Evolutionary conservation across 2,797 vertebrate genomes (phyloP), one percentile per base, ranked within the genome.

Genomic region (Sebastolobus alascanus): DNA sequence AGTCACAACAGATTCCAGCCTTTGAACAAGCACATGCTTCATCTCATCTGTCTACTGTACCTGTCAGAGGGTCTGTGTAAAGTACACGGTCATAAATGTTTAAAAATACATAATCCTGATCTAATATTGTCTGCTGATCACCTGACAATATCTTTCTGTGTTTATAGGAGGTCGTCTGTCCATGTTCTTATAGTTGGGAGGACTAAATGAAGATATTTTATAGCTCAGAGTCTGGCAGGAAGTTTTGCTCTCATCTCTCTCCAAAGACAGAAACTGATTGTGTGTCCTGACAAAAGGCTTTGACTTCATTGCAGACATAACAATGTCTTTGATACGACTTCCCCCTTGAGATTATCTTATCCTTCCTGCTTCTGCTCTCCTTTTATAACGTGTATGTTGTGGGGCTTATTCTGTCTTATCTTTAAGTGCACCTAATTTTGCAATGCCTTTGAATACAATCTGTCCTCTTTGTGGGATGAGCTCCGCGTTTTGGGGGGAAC

Each of bases 1-100:
- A 89, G 56, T 86, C 87, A 46, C 75, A 90, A 75, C 84, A 79
- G 89, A 90, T 83, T 86, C 61, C 29, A 64, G 77, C 85, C 84
- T 90, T 88, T 85, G 86, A 91, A 85, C 64, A 35, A 52, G 52
- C 69, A 52, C 70, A 77, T 61, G 84, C 33, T 79, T 63, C 61
- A 9, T 82, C 75, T 85, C 75, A 78, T 87, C 72, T 37, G 46
- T 88, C 72, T 37, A 16, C 85, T 67, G 83, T 70, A 74, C 37
- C 66, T 85, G 87, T 77, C 83, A 79, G 73, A 71, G 54, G 22
- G 25, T 72, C 46, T 60, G 33, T 38, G 74, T 72, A 50, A 75
- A 60, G 68, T 50, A 58, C 5, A 33, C 2, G 2, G 6, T 22
- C 73, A 18, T 46, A 40, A 56, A 60, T 3, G 6, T 65, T 61